Conservation (phyloP, 2,888 invertebrate species). For the Agapetus fuscipes region DNA sequence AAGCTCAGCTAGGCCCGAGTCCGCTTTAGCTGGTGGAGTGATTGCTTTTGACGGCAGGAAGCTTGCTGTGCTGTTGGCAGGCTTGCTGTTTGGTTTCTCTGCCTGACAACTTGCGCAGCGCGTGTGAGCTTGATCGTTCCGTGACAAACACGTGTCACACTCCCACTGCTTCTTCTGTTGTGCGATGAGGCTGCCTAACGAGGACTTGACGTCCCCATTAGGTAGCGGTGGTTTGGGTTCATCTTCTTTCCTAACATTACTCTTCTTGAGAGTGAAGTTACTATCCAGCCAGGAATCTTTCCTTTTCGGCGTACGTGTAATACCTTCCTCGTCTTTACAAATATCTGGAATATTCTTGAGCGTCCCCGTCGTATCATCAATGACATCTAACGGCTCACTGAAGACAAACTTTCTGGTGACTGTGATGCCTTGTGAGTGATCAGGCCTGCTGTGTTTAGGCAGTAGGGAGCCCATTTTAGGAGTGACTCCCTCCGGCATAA, state of each 20-base stretch:
- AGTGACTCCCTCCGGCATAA: no score
- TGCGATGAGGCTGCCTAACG: not conserved
- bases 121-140: conserved; percentile 25
- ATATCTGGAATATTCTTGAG: not conserved
- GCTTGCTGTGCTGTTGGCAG: not conserved
- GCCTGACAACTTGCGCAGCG: conserved; percentile 30
- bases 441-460: no score
- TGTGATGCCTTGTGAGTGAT: not conserved
- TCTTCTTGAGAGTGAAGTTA: not conserved
- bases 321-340: not conserved
- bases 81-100: conserved; percentile 19
- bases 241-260: no score
- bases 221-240: not conserved
- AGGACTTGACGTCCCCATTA: not conserved
- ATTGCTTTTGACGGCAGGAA: not conserved
- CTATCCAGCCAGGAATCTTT: not conserved
- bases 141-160: conserved; percentile 28
- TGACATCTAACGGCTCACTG: conserved; percentile 17
- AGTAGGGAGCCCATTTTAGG: no score
- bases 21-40: not conserved
- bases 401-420: conserved; percentile 14
- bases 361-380: not conserved
- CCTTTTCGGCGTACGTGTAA: not conserved
- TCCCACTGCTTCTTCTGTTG: conserved; percentile 28
- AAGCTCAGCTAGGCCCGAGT: not conserved